Base-by-base conservation (phyloP, 2,888 invertebrate genomes). In the Candidula unifasciata region DNA sequence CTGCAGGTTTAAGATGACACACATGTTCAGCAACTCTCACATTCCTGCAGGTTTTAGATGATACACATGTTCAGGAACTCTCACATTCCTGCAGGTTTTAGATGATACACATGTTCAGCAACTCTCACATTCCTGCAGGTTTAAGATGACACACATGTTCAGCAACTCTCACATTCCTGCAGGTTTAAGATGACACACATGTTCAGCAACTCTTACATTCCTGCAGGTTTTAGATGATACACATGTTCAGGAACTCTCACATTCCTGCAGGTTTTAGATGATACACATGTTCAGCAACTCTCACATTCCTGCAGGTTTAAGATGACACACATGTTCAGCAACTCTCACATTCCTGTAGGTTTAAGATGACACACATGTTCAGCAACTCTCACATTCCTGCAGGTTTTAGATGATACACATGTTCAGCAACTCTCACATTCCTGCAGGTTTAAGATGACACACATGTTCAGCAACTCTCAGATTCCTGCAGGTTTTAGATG, bases 131-230 rank as follows among this genome's bases (percentile, higher is more conserved):
- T n/a, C 69, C 86, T 33, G 35, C 86, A 8, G 57, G 84, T 30
- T 86, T 84, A 57, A 71, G 82, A 24, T 86, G 82, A n/a, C n/a
- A n/a, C n/a, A n/a, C n/a, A n/a, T n/a, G n/a, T 80, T 86, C 37
- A 81, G 54, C 27, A 86, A 86, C 54, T 69, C 84, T 33, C 84
- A 84, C 79, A 71, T 86, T n/a, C 69, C 86, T 33, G 35, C 86
- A 8, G 57, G 84, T 30, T 86, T 84, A 57, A 71, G 82, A 24
- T 86, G 82, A n/a, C n/a, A n/a, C n/a, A n/a, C n/a, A n/a, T n/a
- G n/a, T 80, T 86, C 37, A 81, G 54, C 27, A 86, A 86, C 54
- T 69, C 84, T 33, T 86, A 84, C 79, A 71, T 86, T n/a, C 69
- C 86, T 33, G 35, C 86, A 8, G 57, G 84, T 30, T 86, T 84